Evolutionary conservation across 2,888 invertebrate species (phyloP).

Genomic region (Oegoconia quadripuncta): DNA sequence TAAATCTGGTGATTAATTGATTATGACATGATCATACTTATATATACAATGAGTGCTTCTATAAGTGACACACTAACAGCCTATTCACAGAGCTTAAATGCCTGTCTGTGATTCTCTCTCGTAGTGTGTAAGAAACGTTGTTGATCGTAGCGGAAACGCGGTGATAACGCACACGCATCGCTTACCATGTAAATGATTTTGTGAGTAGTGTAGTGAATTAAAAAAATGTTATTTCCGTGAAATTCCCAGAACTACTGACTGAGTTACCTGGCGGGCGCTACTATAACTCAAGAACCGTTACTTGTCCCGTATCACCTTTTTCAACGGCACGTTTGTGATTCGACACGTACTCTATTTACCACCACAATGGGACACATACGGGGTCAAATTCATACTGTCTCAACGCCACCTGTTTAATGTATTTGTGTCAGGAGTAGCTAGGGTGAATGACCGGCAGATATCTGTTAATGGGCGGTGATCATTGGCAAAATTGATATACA

Average conservation of each 20-base stretch:
- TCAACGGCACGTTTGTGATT: slow-evolving; percentile 64
- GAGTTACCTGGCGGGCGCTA: slow-evolving; percentile 36
- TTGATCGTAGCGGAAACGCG: no score
- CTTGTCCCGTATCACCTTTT: slow-evolving; percentile 69
- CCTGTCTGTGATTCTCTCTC: no score
- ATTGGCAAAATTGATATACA: no score
- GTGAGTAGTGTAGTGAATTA: no score
- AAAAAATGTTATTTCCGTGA: slow-evolving; percentile 4
- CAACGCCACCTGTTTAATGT: slow-evolving; percentile 49
- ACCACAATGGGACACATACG: slow-evolving; percentile 25
- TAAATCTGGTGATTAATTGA: no score
- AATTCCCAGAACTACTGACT: slow-evolving; percentile 44
- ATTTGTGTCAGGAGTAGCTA: slow-evolving; percentile 60
- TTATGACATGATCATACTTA: no score
- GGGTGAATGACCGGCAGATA: slow-evolving; percentile 60
- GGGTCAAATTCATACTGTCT: slow-evolving; percentile 53
- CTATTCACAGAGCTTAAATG: no score
- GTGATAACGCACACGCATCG: no score
- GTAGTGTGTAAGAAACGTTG: no score
- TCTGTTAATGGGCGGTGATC: neutral
- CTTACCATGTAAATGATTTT: no score
- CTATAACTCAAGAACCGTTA: slow-evolving; percentile 52
- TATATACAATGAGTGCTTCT: no score
- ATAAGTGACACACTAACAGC: no score
- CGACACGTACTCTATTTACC: slow-evolving; percentile 52